Evolutionary conservation across 2,888 invertebrate species (phyloP).

Genomic region (Pheosia tremula): DNA sequence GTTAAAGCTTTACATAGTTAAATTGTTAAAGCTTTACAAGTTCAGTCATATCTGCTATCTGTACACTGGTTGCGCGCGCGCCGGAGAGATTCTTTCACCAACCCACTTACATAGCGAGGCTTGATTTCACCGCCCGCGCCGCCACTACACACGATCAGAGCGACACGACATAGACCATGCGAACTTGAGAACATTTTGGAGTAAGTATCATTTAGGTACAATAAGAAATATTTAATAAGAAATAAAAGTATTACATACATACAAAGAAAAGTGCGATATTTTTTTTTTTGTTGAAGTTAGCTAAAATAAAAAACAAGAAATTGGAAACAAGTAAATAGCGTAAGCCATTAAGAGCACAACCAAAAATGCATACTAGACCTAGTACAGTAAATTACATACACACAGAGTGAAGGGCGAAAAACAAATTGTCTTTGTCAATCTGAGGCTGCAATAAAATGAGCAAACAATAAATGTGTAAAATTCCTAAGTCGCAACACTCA

Average conservation of each 20-base stretch:
- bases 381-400: too few species aligned
- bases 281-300: too few species aligned
- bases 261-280: not conserved
- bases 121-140: slow-evolving; percentile 69
- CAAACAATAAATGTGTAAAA: not conserved
- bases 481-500: slow-evolving; percentile 15
- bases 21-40: too few species aligned
- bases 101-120: slow-evolving; percentile 76
- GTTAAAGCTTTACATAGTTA: too few species aligned
- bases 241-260: not conserved
- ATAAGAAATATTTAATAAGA: not conserved
- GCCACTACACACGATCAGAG: slow-evolving; percentile 22
- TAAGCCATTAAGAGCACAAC: too few species aligned
- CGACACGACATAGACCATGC: slow-evolving; percentile 16
- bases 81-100: slow-evolving; percentile 81
- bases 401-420: too few species aligned
- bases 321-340: too few species aligned
- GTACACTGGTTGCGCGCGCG: slow-evolving; percentile 46
- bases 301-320: too few species aligned
- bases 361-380: too few species aligned
- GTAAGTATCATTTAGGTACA: not conserved
- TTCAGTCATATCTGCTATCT: slow-evolving; percentile 45
- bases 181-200: slow-evolving; percentile 25
- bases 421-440: too few species aligned
- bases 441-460: too few species aligned